Evolutionary conservation across 2,797 vertebrate genomes (phyloP).

Genomic region (Tenualosa ilisha): DNA sequence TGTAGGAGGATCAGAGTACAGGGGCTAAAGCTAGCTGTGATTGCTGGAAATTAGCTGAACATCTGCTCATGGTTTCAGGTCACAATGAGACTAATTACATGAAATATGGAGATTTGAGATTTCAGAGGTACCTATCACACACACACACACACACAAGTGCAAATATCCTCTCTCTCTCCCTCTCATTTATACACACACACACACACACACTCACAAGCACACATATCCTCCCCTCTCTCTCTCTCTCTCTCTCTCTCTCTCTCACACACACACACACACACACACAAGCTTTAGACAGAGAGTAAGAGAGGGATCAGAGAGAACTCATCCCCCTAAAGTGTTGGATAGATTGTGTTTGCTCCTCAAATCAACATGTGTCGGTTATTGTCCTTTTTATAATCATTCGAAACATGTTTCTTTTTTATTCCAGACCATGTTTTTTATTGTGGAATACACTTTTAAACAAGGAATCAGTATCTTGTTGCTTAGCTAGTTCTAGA

Average conservation of each 20-base stretch:
- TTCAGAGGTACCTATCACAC: background rate
- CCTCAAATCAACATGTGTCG: background rate
- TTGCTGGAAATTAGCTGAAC: constrained; percentile 56
- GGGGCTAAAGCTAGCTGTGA: constrained; percentile 52
- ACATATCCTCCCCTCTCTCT: background rate
- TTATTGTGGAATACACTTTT: too few species aligned
- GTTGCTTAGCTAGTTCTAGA: too few species aligned
- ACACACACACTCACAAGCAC: background rate
- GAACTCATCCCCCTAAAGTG: background rate
- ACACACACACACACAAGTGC: background rate
- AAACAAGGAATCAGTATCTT: too few species aligned
- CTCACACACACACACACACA: background rate
- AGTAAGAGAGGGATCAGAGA: background rate
- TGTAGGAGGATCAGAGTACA: constrained; percentile 39
- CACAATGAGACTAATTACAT: constrained; percentile 56
- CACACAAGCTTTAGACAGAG: background rate
- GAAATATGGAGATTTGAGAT: constrained; percentile 50
- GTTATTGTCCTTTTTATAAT: background rate
- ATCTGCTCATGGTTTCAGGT: constrained; percentile 51
- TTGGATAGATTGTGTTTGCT: background rate
- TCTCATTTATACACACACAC: background rate
- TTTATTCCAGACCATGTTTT: too few species aligned
- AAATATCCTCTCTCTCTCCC: background rate
- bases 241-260: background rate
- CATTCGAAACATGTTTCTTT: background rate